Conservation (phyloP, 2,113 vertebrate genomes). For the Myodes glareolus region DNA sequence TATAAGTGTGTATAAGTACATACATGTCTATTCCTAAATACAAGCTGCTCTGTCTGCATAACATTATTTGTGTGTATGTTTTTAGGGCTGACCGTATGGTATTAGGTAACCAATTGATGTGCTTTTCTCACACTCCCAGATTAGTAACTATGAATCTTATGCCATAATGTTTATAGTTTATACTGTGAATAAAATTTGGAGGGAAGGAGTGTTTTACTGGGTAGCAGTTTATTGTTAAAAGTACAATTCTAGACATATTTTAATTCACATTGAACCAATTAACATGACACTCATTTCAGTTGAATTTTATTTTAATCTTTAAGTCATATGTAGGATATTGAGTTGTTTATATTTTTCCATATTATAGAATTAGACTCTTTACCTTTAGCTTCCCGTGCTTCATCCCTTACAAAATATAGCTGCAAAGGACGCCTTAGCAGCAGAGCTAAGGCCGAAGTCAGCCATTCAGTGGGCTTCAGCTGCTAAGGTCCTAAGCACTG, state of each 20-base stretch:
- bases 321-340: not conserved
- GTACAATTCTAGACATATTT: slow-evolving; percentile 49
- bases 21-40: not conserved
- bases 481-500: not conserved
- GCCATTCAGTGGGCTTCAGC: not conserved
- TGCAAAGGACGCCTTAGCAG: not conserved
- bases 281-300: slow-evolving; percentile 50
- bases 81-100: not conserved
- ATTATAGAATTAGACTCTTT: not conserved
- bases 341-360: not conserved
- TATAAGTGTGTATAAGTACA: no score
- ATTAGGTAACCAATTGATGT: not conserved
- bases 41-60: not conserved
- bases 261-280: slow-evolving; percentile 55
- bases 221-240: not conserved
- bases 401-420: not conserved
- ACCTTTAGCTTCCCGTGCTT: not conserved
- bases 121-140: not conserved
- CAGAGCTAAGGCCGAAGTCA: not conserved
- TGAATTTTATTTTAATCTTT: slow-evolving; percentile 51
- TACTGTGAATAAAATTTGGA: slow-evolving; percentile 23
- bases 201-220: not conserved
- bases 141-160: not conserved
- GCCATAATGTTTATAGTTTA: not conserved
- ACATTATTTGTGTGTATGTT: not conserved